A percentile compares a stretch with the other conserved stretches of the same genome.
phyloP scores from a whole-genome alignment of 2,113 vertebrate genomes.

The Acanthisitta chloris region DNA sequence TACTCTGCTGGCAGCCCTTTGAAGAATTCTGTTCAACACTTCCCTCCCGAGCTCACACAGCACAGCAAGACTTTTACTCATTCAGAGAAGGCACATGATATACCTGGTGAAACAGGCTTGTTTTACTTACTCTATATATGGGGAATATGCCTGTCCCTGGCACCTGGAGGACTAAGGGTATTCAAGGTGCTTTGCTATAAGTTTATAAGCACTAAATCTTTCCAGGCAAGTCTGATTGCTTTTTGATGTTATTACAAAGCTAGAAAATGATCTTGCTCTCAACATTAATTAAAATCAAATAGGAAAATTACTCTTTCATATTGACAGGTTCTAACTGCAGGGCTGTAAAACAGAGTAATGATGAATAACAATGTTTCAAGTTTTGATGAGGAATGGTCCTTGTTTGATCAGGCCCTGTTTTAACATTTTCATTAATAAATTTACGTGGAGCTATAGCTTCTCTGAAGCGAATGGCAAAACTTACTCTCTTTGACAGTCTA shows the following conservation, averaged over 20 bases:
- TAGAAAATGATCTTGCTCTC: not conserved
- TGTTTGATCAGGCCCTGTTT: not conserved
- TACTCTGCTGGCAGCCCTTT: not conserved
- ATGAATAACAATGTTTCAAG: not conserved
- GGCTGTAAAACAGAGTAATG: not conserved
- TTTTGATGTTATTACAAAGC: conserved; percentile 17
- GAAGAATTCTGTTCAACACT: not conserved
- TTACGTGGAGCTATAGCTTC: not conserved
- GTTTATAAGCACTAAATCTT: not conserved
- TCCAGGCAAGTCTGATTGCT: not conserved
- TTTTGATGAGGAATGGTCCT: not conserved
- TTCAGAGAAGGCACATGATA: not conserved
- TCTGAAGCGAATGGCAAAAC: not conserved
- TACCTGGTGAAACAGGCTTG: not conserved
- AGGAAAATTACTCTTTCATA: not conserved
- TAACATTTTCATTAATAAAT: not conserved
- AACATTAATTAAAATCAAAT: conserved; percentile 26
- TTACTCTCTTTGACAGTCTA: not conserved
- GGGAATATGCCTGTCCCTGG: not conserved
- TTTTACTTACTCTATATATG: not conserved
- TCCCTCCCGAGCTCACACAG: not conserved
- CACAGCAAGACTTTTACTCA: not conserved
- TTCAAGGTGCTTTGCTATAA: not conserved
- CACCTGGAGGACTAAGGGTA: not conserved
- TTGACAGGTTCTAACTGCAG: not conserved